These are phyloP conservation scores for Ptychadena robeensis DNA, from an alignment of 2,797 vertebrate species.

Conservation along the genomic window DNA sequence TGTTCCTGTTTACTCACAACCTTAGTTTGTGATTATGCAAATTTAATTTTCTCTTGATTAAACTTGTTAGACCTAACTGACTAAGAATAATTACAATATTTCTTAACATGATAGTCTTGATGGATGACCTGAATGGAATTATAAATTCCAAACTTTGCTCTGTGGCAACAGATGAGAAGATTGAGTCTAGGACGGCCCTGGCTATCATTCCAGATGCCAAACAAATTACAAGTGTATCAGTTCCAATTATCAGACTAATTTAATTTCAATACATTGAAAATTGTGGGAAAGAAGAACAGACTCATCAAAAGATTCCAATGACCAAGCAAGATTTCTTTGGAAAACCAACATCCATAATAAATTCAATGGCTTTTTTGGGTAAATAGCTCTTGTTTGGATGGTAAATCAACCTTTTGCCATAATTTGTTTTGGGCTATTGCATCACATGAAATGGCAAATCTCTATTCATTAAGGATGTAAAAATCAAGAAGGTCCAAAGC, in stretches of 20 bases:
- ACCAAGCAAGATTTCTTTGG: too few relatives aligned
- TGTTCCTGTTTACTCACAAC: conserved; percentile 14
- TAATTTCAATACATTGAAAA: neutral
- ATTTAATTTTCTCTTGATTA: conserved; percentile 39
- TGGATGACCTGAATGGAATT: conserved; percentile 28
- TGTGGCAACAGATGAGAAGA: conserved; percentile 42
- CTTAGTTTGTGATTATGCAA: conserved; percentile 42
- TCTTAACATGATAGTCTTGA: conserved; percentile 34
- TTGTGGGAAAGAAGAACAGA: too few relatives aligned
- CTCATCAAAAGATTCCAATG: too few relatives aligned
- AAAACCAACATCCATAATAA: too few relatives aligned
- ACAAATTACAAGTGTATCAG: neutral
- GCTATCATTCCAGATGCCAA: neutral
- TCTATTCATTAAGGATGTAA: too few relatives aligned
- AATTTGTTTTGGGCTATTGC: too few relatives aligned
- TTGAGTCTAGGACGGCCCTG: conserved; percentile 11
- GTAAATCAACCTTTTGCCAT: too few relatives aligned
- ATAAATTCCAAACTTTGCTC: conserved; percentile 37
- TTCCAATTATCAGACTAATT: neutral
- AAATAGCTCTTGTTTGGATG: too few relatives aligned
- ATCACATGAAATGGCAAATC: too few relatives aligned
- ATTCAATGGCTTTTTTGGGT: too few relatives aligned
- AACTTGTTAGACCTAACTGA: conserved; percentile 32
- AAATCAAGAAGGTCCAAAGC: too few relatives aligned
- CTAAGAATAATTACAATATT: conserved; percentile 43